Evolutionary conservation across 2,797 vertebrate genomes (phyloP).

Genomic region (Chelon labrosus): DNA sequence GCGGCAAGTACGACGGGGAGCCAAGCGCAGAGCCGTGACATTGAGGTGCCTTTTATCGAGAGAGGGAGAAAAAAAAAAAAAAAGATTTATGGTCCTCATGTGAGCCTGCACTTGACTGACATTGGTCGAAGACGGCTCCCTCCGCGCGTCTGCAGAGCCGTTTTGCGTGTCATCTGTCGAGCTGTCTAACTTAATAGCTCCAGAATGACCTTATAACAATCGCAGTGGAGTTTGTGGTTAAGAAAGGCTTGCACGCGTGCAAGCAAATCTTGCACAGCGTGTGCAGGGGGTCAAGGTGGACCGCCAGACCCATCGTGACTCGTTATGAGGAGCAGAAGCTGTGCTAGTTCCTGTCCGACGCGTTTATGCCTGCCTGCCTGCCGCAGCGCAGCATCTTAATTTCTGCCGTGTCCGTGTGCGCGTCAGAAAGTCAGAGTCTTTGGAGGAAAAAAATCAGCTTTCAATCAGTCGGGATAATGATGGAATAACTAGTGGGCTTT

Average conservation of each 20-base stretch:
- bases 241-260: constrained; percentile 10
- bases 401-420: not conserved
- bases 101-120: constrained; percentile 19
- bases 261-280: constrained; percentile 1
- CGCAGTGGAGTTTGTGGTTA: constrained; percentile 39
- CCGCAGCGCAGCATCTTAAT: constrained; percentile 53
- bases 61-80: not conserved
- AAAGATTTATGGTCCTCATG: constrained; percentile 22
- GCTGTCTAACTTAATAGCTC: constrained; percentile 15
- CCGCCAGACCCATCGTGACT: constrained; percentile 6
- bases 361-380: constrained; percentile 31
- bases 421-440: constrained; percentile 36
- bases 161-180: constrained; percentile 24
- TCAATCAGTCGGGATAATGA: constrained; percentile 27
- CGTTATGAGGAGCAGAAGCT: constrained; percentile 19
- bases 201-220: constrained; percentile 51
- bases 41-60: constrained; percentile 67
- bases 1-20: constrained; percentile 38
- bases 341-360: constrained; percentile 14
- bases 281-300: constrained; percentile 20
- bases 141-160: constrained; percentile 22
- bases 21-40: constrained; percentile 68
- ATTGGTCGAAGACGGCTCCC: constrained; percentile 27
- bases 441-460: constrained; percentile 16
- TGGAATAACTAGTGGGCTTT: constrained; percentile 38